Percentiles rank a stretch among this genome's conserved stretches.
phyloP scores from a whole-genome alignment of 2,888 invertebrate genomes.

The Herminia tarsipennalis region DNA sequence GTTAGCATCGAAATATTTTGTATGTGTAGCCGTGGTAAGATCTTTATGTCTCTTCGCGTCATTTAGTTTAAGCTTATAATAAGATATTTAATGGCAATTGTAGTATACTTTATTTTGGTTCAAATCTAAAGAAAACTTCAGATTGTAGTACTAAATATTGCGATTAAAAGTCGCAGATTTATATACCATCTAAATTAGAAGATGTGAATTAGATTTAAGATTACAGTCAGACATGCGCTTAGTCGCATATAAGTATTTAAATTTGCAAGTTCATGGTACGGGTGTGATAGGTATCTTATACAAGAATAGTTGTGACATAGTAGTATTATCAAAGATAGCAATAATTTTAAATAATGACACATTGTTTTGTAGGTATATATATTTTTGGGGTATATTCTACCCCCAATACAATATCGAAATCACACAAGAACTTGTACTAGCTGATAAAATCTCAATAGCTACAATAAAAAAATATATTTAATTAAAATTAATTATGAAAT shows the following conservation, averaged over 20 bases:
- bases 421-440: no score
- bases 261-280: constrained; percentile 32
- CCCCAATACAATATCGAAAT: no score
- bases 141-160: not conserved
- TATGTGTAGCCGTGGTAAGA: constrained; percentile 5
- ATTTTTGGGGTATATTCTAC: not conserved
- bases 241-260: constrained; percentile 2
- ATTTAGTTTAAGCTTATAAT: constrained; percentile 4
- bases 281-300: constrained; percentile 18
- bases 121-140: not conserved
- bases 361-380: not conserved
- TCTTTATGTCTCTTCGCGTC: constrained; percentile 3
- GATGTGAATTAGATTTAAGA: no score
- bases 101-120: no score
- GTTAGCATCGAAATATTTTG: constrained; percentile 11
- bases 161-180: not conserved
- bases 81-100: not conserved
- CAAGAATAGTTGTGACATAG: constrained; percentile 6
- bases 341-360: constrained; percentile 8
- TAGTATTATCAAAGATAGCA: constrained; percentile 6
- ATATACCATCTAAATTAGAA: not conserved
- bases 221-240: no score
- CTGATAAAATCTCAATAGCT: no score
- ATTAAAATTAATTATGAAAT: no score
- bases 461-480: no score